Evolutionary conservation across 2,113 vertebrate genomes (phyloP).

Genomic region (Notothenia coriiceps): DNA sequence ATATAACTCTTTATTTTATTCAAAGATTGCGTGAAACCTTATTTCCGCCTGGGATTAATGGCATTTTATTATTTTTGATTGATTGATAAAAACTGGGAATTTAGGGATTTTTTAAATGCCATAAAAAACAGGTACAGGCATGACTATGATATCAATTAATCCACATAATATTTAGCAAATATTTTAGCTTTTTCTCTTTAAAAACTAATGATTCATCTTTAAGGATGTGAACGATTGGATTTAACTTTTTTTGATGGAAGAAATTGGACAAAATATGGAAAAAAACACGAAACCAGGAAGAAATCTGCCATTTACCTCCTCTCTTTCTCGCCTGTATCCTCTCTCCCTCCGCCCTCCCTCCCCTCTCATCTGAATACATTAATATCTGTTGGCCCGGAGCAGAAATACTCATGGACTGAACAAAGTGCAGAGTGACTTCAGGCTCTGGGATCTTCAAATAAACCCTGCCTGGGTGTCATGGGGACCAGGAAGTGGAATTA

Average conservation of each 20-base stretch:
- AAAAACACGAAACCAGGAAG: background rate
- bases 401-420: constrained; percentile 84
- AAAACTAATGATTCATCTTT: background rate
- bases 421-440: constrained; percentile 92
- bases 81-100: too few relatives aligned
- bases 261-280: constrained; percentile 5
- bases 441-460: constrained; percentile 99
- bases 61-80: too few relatives aligned
- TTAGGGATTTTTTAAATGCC: too few relatives aligned
- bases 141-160: too few relatives aligned
- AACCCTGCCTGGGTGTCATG: constrained; percentile 95
- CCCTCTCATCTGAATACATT: constrained; percentile 91
- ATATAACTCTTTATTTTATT: too few relatives aligned
- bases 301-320: constrained; percentile 44
- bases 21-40: too few relatives aligned
- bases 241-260: background rate
- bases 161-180: too few relatives aligned
- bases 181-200: background rate
- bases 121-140: too few relatives aligned
- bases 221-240: background rate
- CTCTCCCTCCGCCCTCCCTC: constrained; percentile 26
- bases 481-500: constrained; percentile 96
- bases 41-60: too few relatives aligned
- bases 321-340: constrained; percentile 29
- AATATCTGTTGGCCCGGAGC: constrained; percentile 93